Evolutionary conservation across 2,888 invertebrate species (phyloP).

Genomic region (Clanis bilineata): DNA sequence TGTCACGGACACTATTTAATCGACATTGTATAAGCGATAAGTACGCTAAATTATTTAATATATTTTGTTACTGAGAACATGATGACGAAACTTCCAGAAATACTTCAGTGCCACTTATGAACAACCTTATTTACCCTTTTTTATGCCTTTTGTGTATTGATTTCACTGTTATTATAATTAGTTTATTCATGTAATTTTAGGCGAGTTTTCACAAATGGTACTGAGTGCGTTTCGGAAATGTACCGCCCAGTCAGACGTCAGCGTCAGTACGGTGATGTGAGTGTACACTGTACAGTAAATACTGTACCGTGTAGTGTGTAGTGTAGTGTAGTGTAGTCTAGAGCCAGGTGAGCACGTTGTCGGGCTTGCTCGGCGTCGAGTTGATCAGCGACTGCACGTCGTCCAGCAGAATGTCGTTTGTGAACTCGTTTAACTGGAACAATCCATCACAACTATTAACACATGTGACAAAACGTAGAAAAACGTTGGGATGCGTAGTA

Average conservation of each 20-base stretch:
- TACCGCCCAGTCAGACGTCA: too few relatives aligned
- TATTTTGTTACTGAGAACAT: slow-evolving; percentile 17
- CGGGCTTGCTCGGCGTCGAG: slow-evolving; percentile 92
- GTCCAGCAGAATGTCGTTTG: slow-evolving; percentile 92
- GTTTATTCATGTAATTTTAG: not conserved
- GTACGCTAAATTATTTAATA: slow-evolving; percentile 31
- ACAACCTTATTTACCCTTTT: not conserved
- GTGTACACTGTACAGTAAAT: too few relatives aligned
- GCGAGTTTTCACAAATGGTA: not conserved
- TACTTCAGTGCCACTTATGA: slow-evolving; percentile 13
- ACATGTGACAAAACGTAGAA: not conserved
- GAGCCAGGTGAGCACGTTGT: slow-evolving; percentile 94
- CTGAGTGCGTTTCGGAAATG: slow-evolving; percentile 8
- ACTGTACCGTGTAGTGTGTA: too few relatives aligned
- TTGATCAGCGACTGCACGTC: slow-evolving; percentile 95
- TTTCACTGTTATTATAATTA: too few relatives aligned
- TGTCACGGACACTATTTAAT: slow-evolving; percentile 48
- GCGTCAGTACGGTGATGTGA: too few relatives aligned
- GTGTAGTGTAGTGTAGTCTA: slow-evolving; percentile 74
- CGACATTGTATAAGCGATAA: slow-evolving; percentile 41
- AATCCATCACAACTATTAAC: slow-evolving; percentile 22
- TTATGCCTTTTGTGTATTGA: not conserved
- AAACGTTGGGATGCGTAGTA: too few relatives aligned
- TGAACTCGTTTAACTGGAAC: slow-evolving; percentile 91
- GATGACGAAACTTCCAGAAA: slow-evolving; percentile 11